Evolutionary conservation across 1,140 invertebrate genomes (phyloP), one percentile per base, ranked within the genome.

Genomic region (Drosophila lowei): DNA sequence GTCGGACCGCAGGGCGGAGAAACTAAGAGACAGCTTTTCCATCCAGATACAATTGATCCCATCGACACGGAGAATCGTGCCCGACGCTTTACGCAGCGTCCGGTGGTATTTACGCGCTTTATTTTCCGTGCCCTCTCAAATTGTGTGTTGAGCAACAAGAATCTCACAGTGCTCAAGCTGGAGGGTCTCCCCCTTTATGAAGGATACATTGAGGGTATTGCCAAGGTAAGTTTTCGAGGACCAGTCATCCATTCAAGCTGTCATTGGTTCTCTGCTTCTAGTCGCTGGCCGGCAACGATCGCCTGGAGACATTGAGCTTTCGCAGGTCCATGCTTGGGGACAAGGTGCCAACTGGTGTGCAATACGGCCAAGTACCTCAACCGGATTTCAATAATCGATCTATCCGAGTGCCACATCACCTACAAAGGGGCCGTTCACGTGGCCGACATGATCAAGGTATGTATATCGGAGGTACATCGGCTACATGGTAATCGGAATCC

Each of bases 111-210:
- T 5, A 93, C 93, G 0, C 92, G 92, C 6, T 93, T 91, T 46
- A 79, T 94, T 3, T 77, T 93, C 9, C 91, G 92, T n/a, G 91
- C 91, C 57, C 65, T 93, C 2, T 86, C 90, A 0, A 92, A 92
- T 50, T 93, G 93, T 47, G 56, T 94, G 0, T 86, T 92, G 46
- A 91, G 92, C 38, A 94, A 94, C 1, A 72, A 90, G 5, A 92
- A 91, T 47, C 71, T 95, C 1, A 93, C 92, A 0, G 91, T 90
- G 2, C 77, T 95, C 0, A 93, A 94, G 47, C 83, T 95, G 13
- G 94, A 95, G 73, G 94, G 93, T 0, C 86, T 95, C 9, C 94
- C 94, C 0, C 68, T 95, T 6, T 93, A 93, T 1, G 79, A 89
- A 5, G 92, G 93, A 46, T 94, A 94, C 63, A 76, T 94, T 8